phyloP scores from a whole-genome alignment of 2,797 vertebrate species.

The Protosalanx chinensis region DNA sequence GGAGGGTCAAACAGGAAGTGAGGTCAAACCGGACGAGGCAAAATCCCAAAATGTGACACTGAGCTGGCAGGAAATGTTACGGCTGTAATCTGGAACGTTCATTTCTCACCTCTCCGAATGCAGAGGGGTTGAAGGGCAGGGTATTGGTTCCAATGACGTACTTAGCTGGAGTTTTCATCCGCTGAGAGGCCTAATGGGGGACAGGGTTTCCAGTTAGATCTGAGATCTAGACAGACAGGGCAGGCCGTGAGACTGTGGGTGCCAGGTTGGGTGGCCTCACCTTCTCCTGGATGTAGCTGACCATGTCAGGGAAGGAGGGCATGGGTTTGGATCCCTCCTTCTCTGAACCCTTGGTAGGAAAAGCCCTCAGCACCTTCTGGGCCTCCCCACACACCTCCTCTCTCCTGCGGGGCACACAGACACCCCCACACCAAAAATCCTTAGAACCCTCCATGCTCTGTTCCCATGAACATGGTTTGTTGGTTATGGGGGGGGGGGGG shows the following conservation, averaged over 20 bases:
- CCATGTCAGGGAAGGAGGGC: constrained; percentile 97
- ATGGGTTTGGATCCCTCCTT: constrained; percentile 83
- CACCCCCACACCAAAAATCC: neutral
- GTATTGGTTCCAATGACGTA: constrained; percentile 87
- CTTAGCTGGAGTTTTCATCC: constrained; percentile 94
- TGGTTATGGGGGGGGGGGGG: neutral
- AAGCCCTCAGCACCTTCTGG: constrained; percentile 80
- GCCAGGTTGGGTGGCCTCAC: constrained; percentile 56
- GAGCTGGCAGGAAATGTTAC: neutral
- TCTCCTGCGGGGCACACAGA: constrained; percentile 65
- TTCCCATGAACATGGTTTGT: neutral
- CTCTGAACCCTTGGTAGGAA: constrained; percentile 78
- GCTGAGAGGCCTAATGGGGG: constrained; percentile 83
- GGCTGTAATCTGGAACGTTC: neutral
- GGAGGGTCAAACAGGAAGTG: neutral
- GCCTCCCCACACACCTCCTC: constrained; percentile 95
- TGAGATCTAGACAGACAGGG: neutral
- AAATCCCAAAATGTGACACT: neutral
- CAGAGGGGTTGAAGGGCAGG: constrained; percentile 94
- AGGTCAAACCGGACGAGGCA: neutral
- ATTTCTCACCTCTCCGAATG: constrained; percentile 88
- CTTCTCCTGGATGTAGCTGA: constrained; percentile 94
- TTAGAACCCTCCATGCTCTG: neutral
- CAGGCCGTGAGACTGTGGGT: neutral
- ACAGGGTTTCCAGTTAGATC: constrained; percentile 1